Evolutionary conservation across 2,113 vertebrate genomes (phyloP).

Genomic region (Myxocyprinus asiaticus): DNA sequence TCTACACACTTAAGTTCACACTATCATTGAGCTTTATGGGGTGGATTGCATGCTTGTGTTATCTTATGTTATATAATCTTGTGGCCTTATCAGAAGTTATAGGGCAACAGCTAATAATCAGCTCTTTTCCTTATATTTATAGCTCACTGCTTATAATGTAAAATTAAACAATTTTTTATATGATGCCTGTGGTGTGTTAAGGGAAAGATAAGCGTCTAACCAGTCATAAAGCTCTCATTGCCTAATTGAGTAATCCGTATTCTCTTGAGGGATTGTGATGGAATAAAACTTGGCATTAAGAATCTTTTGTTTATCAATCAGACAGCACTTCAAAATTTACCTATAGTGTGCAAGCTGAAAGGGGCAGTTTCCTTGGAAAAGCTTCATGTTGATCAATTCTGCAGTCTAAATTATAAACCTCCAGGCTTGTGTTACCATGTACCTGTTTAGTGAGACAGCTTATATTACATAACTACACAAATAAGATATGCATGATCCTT

Average conservation of each 20-base stretch:
- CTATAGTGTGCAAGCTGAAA: not conserved
- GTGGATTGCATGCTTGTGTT: constrained; percentile 22
- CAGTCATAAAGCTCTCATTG: not conserved
- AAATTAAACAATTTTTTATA: not conserved
- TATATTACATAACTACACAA: not conserved
- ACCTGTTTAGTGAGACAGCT: not conserved
- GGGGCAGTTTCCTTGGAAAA: not conserved
- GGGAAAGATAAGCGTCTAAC: not conserved
- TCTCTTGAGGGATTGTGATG: not conserved
- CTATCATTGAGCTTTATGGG: constrained; percentile 18
- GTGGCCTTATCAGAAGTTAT: constrained; percentile 28
- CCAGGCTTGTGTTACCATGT: not conserved
- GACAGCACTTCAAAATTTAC: no score
- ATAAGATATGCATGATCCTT: not conserved
- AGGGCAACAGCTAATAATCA: not conserved
- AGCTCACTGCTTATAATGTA: not conserved
- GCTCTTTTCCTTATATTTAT: constrained; percentile 19
- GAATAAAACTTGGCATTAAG: not conserved
- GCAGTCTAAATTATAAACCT: not conserved
- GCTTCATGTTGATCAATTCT: no score
- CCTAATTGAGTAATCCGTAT: not conserved
- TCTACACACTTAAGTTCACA: constrained; percentile 8
- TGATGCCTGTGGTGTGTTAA: not conserved
- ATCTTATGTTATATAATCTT: constrained; percentile 36
- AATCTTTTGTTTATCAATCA: no score